These are phyloP conservation scores for Mesaphorura yosii DNA, from an alignment of 1,140 invertebrate species.

Conservation along the genomic window DNA sequence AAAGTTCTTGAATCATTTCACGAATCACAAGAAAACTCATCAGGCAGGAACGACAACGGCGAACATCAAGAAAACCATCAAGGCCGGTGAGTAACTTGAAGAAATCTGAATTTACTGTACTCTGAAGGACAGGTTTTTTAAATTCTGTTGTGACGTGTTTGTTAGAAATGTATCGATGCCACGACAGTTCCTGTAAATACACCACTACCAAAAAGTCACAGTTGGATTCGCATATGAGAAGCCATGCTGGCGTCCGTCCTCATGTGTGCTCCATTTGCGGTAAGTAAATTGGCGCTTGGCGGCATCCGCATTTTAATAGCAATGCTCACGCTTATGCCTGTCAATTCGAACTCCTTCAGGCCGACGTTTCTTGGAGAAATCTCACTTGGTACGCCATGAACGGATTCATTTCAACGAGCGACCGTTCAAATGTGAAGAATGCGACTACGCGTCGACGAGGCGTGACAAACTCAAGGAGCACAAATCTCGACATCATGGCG, in stretches of 20 bases:
- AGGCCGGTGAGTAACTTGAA: constrained; percentile 5
- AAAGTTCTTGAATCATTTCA: constrained; percentile 54
- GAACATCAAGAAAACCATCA: no score
- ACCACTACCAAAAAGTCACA: constrained; percentile 54
- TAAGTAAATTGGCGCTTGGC: no score
- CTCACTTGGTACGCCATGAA: constrained; percentile 52
- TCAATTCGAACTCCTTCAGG: no score
- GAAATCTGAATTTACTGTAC: constrained; percentile 3
- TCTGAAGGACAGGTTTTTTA: no score
- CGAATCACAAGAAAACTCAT: constrained; percentile 53
- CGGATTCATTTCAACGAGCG: constrained; percentile 51
- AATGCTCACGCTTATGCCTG: no score
- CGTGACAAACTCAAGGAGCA: constrained; percentile 58
- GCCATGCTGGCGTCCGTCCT: constrained; percentile 46
- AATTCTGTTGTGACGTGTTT: no score
- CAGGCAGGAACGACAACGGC: constrained; percentile 34
- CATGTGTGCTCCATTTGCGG: constrained; percentile 50
- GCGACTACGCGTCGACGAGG: constrained; percentile 52
- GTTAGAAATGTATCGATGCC: constrained; percentile 47
- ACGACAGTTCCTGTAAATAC: constrained; percentile 50
- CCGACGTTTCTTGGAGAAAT: constrained; percentile 55
- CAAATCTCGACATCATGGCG: constrained; percentile 48
- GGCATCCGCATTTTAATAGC: no score
- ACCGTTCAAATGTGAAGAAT: constrained; percentile 45
- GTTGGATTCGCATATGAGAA: constrained; percentile 50